A percentile compares a stretch with the other conserved stretches of the same genome.
phyloP scores from a whole-genome alignment of 92 coral and sea anemone genomes.

The Porites cylindrica region DNA sequence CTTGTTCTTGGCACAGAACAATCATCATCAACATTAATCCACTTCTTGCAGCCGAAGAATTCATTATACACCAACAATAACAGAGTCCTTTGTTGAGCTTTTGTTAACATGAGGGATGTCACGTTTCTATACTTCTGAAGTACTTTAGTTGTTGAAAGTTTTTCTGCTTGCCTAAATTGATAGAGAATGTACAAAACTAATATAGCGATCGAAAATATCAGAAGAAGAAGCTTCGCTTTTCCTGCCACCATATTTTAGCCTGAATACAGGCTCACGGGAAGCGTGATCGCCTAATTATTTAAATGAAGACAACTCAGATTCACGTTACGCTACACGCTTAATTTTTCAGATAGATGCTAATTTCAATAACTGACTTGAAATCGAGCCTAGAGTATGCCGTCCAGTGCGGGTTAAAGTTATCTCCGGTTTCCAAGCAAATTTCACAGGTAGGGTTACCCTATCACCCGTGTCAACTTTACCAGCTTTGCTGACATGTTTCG shows the following conservation, averaged over 20 bases:
- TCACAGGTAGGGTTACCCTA: too few relatives aligned
- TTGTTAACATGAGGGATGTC: neutral
- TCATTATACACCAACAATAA: neutral
- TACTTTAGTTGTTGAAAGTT: neutral
- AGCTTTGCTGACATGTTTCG: too few relatives aligned
- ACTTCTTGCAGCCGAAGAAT: conserved; percentile 7
- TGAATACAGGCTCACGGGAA: too few relatives aligned
- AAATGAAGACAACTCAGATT: too few relatives aligned
- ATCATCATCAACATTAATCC: neutral
- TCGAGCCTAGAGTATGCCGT: too few relatives aligned
- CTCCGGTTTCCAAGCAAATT: too few relatives aligned
- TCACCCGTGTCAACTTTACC: too few relatives aligned
- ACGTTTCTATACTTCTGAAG: neutral
- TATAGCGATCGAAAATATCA: neutral
- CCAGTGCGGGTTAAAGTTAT: too few relatives aligned
- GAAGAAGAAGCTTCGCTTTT: neutral
- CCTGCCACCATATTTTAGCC: neutral
- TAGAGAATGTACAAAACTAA: neutral
- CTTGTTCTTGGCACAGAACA: conserved; percentile 13
- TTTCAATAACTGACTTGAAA: too few relatives aligned
- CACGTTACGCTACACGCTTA: too few relatives aligned
- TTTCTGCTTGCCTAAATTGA: neutral
- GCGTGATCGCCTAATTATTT: too few relatives aligned
- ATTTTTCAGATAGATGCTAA: too few relatives aligned
- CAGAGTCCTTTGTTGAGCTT: neutral